Evolutionary conservation across 2,113 vertebrate genomes (phyloP).

Genomic region (Probosciger aterrimus): DNA sequence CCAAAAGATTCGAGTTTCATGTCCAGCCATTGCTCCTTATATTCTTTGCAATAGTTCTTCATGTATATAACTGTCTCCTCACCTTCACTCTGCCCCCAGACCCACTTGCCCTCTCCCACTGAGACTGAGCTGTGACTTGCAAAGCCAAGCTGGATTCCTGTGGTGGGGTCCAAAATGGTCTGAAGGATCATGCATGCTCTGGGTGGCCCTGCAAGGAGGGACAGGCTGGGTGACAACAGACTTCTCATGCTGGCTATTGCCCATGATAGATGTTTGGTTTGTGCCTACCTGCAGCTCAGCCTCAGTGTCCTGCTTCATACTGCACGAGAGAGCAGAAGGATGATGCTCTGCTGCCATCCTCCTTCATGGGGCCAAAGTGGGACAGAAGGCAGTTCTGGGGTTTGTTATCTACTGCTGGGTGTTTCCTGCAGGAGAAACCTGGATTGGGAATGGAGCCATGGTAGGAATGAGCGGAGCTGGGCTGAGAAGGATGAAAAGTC

Average conservation of each 20-base stretch:
- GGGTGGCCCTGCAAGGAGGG: not conserved
- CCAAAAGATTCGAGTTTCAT: not conserved
- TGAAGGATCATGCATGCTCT: not conserved
- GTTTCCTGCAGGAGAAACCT: not conserved
- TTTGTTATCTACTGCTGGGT: not conserved
- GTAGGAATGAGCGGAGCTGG: not conserved
- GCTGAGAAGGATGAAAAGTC: not conserved
- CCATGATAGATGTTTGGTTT: not conserved
- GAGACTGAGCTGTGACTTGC: not conserved
- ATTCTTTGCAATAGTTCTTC: not conserved
- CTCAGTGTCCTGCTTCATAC: not conserved
- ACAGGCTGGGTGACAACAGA: not conserved
- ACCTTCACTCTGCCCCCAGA: not conserved
- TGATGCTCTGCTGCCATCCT: not conserved
- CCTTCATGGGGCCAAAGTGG: not conserved
- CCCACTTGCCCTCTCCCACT: not conserved
- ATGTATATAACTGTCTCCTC: accelerated
- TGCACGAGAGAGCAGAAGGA: not conserved
- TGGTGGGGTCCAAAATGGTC: accelerated
- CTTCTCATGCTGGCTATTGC: not conserved
- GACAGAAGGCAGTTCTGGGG: not conserved
- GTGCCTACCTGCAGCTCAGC: not conserved
- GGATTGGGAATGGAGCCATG: not conserved
- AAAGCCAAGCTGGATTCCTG: not conserved
- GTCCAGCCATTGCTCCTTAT: not conserved